Evolutionary conservation across 2,113 vertebrate genomes (phyloP), one percentile per base, ranked within the genome.

Genomic region (Glaucomys volans): DNA sequence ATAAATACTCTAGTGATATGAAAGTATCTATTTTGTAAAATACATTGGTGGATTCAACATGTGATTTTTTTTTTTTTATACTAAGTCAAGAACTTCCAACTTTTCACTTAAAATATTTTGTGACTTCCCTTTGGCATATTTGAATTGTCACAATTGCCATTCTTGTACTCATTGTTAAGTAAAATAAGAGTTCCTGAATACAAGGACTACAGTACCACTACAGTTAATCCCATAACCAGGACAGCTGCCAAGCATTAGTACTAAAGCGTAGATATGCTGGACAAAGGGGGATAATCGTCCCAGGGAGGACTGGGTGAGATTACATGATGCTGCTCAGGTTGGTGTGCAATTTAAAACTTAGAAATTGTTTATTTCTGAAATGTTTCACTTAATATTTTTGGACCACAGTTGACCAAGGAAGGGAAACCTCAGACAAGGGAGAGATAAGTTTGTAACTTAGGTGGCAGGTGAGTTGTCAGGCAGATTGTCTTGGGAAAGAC

Each of bases 21-120:
- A 62, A 90, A 44, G 26, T 71, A 81, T 82, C 50, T 92, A 4
- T 91, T 95, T 85, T 92, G 50, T 89, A 77, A 95, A 75, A 57
- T 94, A 50, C 26, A 35, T 83, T 11, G 17, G 40, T 32, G 64
- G 64, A 42, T 12, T 26, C 66, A 47, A 5, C 42, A 75, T 30
- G 11, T 42, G 44, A 47, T 47, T 47, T 24, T 24, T 42, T 30
- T 42, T 75, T 75, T 75, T 75, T 8, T 13, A 47, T 44, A 47
- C 30, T 69, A 69, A 69, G 59, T 66, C 28, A 44, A 40, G 37
- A 83, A 42, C 17, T 3, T 64, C 26, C 16, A 32, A 9, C 59
- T 64, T 42, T 83, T 42, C 59, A 44, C 40, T 47, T 20, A 50
- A 16, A 22, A 26, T 35, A 47, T 20, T 22, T 30, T 30, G 14